Evolutionary conservation across 2,797 vertebrate species (phyloP).

Genomic region (Poeciliopsis gracilis): DNA sequence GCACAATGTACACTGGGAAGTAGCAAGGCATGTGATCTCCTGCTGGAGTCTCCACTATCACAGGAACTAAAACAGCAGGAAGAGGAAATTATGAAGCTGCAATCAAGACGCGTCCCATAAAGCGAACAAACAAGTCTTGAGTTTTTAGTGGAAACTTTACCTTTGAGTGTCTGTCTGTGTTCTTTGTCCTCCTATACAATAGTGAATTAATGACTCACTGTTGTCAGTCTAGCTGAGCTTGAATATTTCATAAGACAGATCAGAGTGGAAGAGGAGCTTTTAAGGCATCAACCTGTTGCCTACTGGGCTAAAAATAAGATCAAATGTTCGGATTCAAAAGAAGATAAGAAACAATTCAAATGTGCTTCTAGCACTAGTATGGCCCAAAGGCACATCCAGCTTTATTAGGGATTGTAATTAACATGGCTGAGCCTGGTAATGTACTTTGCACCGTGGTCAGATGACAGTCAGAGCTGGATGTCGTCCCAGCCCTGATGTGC

Average conservation of each 20-base stretch:
- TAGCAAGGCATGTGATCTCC: background rate
- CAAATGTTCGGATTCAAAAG: background rate
- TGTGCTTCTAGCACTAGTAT: background rate
- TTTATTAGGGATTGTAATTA: background rate
- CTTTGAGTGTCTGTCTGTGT: slow-evolving; percentile 5
- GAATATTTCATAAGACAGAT: slow-evolving; percentile 74
- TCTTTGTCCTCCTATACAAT: slow-evolving; percentile 40
- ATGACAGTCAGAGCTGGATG: slow-evolving; percentile 44
- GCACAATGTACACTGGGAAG: background rate
- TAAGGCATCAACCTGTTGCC: slow-evolving; percentile 6
- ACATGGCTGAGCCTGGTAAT: slow-evolving; percentile 10
- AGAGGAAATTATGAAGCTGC: slow-evolving; percentile 34
- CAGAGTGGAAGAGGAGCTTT: slow-evolving; percentile 53
- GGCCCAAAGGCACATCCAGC: background rate
- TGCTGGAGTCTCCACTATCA: background rate
- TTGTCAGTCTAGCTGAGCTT: slow-evolving; percentile 37
- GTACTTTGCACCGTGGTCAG: slow-evolving; percentile 67
- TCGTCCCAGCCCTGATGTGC: slow-evolving; percentile 22
- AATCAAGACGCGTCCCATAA: slow-evolving; percentile 1
- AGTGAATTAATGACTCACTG: slow-evolving; percentile 59
- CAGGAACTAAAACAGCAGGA: slow-evolving; percentile 28
- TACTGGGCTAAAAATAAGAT: background rate
- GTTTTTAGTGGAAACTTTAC: slow-evolving; percentile 13
- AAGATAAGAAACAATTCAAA: background rate
- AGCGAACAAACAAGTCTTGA: slow-evolving; percentile 5